Evolutionary conservation across 2,888 invertebrate species (phyloP).

Genomic region (Hirudinaria manillensis): DNA sequence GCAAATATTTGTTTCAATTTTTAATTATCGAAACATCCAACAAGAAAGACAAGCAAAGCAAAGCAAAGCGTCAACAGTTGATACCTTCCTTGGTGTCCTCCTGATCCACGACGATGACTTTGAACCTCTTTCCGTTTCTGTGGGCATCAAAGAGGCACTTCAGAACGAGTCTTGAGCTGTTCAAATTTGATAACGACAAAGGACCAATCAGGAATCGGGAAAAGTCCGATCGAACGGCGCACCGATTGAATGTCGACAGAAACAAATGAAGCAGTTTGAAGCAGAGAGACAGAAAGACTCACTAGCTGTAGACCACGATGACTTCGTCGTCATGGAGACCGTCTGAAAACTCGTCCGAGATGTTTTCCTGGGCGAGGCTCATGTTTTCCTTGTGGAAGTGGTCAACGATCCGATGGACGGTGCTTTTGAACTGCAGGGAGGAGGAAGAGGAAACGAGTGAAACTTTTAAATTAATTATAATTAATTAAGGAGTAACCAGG

Average conservation of each 20-base stretch:
- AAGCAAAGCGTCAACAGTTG: too few relatives aligned
- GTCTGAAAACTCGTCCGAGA: not conserved
- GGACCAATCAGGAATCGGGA: not conserved
- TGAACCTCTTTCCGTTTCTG: not conserved
- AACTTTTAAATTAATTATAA: too few relatives aligned
- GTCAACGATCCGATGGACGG: not conserved
- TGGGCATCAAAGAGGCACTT: not conserved
- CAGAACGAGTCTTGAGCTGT: not conserved
- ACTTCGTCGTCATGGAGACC: slow-evolving; percentile 8
- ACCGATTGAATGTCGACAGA: not conserved
- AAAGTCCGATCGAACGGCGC: not conserved
- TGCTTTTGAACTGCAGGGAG: too few relatives aligned
- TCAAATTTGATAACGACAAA: not conserved
- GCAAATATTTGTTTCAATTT: too few relatives aligned
- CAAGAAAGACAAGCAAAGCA: too few relatives aligned
- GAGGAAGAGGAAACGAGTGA: too few relatives aligned
- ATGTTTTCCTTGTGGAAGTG: not conserved
- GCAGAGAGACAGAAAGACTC: not conserved
- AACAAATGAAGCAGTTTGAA: not conserved
- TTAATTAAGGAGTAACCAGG: too few relatives aligned
- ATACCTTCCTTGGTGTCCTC: not conserved
- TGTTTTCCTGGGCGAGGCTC: not conserved
- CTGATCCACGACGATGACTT: slow-evolving; percentile 9
- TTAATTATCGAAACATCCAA: too few relatives aligned
- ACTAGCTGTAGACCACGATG: slow-evolving; percentile 1